Base-by-base conservation (phyloP, 1,140 invertebrate species). In the Lineus longissimus region DNA sequence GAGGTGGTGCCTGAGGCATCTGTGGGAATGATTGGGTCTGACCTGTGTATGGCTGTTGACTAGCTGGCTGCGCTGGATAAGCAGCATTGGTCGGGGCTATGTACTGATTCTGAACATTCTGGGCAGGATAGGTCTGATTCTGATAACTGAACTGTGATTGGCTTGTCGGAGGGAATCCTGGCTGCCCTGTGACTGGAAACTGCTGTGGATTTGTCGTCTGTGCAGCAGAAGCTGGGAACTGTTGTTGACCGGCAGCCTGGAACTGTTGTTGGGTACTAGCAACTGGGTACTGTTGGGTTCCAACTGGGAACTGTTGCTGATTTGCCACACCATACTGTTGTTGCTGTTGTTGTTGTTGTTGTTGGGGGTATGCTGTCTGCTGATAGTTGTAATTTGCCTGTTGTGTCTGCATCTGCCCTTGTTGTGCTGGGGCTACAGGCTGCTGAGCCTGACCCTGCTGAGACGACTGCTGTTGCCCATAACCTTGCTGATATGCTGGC, bases 261-360 rank as follows among this genome's bases (percentile, higher is more conserved):
- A 33, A 11, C n/a, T 57, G 66, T 17, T 59, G 61, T 23, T 47
- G 54, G n/a, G 61, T 59, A 4, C 43, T 55, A 25, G 63, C 55
- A 19, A 62, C 64, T 33, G 68, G 65, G 51, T 64, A 65, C 55
- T 70, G 68, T n/a, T n/a, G n/a, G n/a, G n/a, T n/a, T n/a, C n/a
- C n/a, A n/a, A 29, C 19, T 31, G 7, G 63, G 17, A n/a, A n/a
- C n/a, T n/a, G n/a, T n/a, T n/a, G n/a, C n/a, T n/a, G n/a, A n/a
- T n/a, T n/a, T n/a, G n/a, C n/a, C n/a, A n/a, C n/a, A 2, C 56
- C 61, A 31, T 17, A 22, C 57, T 54, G 47, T 33, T 57, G 33
- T 45, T 70, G 64, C 33, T 40, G 29, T n/a, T 56, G 40, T n/a
- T 62, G 36, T 51, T 57, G 61, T 27, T 43, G 36, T 65, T 45